A percentile compares a stretch with the other conserved stretches of the same genome.
These are phyloP conservation scores for Hemaris fuciformis DNA, from an alignment of 2,888 invertebrate genomes.

Conservation along the genomic window DNA sequence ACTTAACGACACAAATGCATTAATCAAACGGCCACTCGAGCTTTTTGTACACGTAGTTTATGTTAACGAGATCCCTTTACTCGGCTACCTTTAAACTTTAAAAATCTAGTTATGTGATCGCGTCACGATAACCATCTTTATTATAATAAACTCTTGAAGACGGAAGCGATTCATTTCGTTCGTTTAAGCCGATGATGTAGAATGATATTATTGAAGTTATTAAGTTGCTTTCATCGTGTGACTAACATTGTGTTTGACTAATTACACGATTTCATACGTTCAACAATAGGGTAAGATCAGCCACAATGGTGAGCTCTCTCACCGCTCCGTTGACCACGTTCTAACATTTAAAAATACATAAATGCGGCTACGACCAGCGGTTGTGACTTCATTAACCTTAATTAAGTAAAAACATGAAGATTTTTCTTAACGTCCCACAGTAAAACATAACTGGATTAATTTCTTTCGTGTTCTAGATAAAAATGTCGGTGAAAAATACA, in stretches of 20 bases:
- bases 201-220: slow-evolving; percentile 5
- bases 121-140: slow-evolving; percentile 8
- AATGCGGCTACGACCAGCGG: slow-evolving; percentile 29
- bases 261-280: slow-evolving; percentile 22
- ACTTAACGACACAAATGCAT: slow-evolving; percentile 67
- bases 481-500: slow-evolving; percentile 27
- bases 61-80: slow-evolving; percentile 15
- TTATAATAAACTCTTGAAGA: slow-evolving; percentile 3
- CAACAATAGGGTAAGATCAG: slow-evolving; percentile 12
- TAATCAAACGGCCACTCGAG: slow-evolving; percentile 46
- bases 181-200: background rate
- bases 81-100: slow-evolving; percentile 3
- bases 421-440: slow-evolving; percentile 56
- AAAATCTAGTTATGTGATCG: slow-evolving; percentile 10
- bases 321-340: slow-evolving; percentile 24
- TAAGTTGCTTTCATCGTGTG: background rate
- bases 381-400: slow-evolving; percentile 64
- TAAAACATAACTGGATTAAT: slow-evolving; percentile 49
- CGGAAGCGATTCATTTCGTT: slow-evolving; percentile 10
- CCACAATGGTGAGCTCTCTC: slow-evolving; percentile 11
- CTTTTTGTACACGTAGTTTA: slow-evolving; percentile 31
- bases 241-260: slow-evolving; percentile 20
- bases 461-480: slow-evolving; percentile 35
- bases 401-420: slow-evolving; percentile 56
- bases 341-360: slow-evolving; percentile 35